Conservation (phyloP, 2,888 invertebrate species). For the Diaphora mendica region DNA sequence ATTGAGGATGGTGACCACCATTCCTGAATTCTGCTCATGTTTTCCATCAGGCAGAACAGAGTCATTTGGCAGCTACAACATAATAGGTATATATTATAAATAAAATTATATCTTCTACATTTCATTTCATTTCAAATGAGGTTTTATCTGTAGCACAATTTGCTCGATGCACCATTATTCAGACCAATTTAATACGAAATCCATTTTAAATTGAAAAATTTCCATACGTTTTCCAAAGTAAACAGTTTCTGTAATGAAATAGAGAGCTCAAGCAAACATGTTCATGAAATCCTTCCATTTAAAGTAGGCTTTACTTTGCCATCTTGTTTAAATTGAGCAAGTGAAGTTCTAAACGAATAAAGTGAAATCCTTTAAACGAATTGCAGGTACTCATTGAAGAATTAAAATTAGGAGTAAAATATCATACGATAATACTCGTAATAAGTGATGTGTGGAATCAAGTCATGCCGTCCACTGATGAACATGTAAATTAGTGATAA, state of each 20-base stretch:
- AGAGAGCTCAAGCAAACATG: slow-evolving; percentile 60
- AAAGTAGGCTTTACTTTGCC: slow-evolving; percentile 55
- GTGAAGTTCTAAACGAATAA: not conserved
- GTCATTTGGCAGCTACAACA: too few relatives aligned
- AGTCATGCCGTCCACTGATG: too few relatives aligned
- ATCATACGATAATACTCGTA: not conserved
- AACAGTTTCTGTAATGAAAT: slow-evolving; percentile 58
- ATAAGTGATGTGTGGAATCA: not conserved
- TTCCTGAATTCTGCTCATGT: too few relatives aligned
- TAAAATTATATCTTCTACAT: not conserved
- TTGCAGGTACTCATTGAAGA: not conserved
- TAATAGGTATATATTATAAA: too few relatives aligned
- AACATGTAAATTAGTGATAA: too few relatives aligned
- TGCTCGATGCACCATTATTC: not conserved
- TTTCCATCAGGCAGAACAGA: too few relatives aligned
- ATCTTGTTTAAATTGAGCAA: slow-evolving; percentile 37
- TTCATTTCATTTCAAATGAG: not conserved
- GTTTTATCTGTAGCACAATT: not conserved
- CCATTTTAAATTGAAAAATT: slow-evolving; percentile 61
- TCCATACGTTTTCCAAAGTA: slow-evolving; percentile 52
- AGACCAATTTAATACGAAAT: not conserved
- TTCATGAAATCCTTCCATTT: slow-evolving; percentile 70
- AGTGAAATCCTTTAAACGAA: not conserved
- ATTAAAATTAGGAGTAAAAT: not conserved
- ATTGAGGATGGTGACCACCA: too few relatives aligned